Conservation (phyloP, 2,797 vertebrate species). For the Acropternis orthonyx region DNA sequence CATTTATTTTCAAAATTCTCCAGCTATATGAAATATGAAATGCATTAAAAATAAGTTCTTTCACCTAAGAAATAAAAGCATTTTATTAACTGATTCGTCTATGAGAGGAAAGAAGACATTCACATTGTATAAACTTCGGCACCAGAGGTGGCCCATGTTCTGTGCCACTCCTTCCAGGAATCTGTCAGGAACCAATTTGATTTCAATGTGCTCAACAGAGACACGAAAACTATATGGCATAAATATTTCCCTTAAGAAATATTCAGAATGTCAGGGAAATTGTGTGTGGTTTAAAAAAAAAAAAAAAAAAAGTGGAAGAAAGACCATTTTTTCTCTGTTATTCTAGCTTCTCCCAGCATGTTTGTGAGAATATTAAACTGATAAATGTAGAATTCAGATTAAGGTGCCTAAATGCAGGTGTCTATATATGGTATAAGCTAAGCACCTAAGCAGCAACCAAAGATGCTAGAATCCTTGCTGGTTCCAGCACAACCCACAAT, state of each 20-base stretch:
- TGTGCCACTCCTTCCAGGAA: background rate
- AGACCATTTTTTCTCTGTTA: background rate
- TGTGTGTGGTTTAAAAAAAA: background rate
- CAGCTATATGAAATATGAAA: background rate
- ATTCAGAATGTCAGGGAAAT: background rate
- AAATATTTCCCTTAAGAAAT: background rate
- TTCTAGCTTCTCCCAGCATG: background rate
- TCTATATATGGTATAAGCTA: background rate
- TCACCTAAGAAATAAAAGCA: background rate
- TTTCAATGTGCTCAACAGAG: background rate
- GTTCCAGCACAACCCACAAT: background rate
- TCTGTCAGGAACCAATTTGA: background rate
- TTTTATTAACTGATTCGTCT: background rate
- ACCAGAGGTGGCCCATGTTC: background rate
- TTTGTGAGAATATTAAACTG: background rate
- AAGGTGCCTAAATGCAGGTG: background rate
- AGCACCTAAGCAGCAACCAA: background rate
- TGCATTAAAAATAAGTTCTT: background rate
- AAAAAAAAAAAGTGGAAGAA: background rate
- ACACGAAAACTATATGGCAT: background rate
- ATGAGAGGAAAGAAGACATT: background rate
- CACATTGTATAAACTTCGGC: background rate
- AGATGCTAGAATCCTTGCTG: background rate
- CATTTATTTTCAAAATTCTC: background rate
- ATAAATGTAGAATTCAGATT: background rate